Base-by-base conservation (phyloP, 2,113 vertebrate genomes). In the Rhea americana region DNA sequence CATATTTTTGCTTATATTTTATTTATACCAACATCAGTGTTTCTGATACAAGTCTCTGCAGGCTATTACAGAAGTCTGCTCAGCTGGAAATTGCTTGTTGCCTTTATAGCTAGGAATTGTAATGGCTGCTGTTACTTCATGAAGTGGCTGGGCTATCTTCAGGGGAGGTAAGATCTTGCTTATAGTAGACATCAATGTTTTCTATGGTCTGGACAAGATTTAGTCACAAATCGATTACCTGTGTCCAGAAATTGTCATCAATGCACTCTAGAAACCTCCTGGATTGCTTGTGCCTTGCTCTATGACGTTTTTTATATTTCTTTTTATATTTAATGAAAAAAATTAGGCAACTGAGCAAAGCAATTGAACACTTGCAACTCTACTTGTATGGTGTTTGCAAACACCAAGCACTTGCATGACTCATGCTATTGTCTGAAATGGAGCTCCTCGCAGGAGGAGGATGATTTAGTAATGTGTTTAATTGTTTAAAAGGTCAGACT, bases 401-500 rank as follows among this genome's bases (percentile, higher is more conserved):
- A 92, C 71, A 82, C 6, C 50, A 14, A 39, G 18, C 83, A 39
- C 63, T 94, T 37, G 12, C n/a, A 53, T 96, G 95, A 96, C 55
- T 94, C 93, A 93, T 83, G 8, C 71, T 82, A 65, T 96, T 96
- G 89, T 94, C 82, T 94, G 91, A 91, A 93, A 87, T 78, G 39
- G 87, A 81, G 85, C 79, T 92, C 9, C 87, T 94, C 86, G 62
- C 67, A n/a, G 0, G 19, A 85, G 37, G 85, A 85, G 37, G 85
- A 51, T 73, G 89, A 91, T 95, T 94, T 96, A 87, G 89, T 91
- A 94, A 92, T 84, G 53, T 1, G 3, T 67, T 82, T 92, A 95
- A 91, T 91, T 13, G 18, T 95, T 95, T 91, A 18, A 94, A 95
- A 96, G 93, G 85, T 94, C 95, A 95, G 71, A 77, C 65, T n/a